These are phyloP conservation scores for Setophaga petechia DNA, from an alignment of 2,113 vertebrate genomes.

Conservation along the genomic window DNA sequence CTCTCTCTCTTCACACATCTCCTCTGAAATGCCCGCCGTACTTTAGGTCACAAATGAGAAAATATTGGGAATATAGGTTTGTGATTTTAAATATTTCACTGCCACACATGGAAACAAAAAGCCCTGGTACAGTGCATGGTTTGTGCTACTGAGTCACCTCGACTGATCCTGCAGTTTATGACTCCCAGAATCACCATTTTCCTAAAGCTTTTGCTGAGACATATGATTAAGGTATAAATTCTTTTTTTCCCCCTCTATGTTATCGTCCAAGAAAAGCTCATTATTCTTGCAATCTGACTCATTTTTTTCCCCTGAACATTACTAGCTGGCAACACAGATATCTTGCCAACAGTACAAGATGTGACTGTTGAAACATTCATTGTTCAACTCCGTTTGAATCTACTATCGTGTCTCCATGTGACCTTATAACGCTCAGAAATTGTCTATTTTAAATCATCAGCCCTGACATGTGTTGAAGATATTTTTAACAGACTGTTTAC, in stretches of 20 bases:
- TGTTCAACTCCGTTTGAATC: neutral
- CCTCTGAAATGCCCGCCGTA: rapidly evolving
- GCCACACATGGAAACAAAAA: neutral
- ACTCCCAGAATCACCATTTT: neutral
- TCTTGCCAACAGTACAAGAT: constrained; percentile 17
- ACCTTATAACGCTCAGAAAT: constrained; percentile 24
- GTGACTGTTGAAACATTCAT: constrained; percentile 8
- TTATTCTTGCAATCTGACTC: constrained; percentile 19
- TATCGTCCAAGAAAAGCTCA: neutral
- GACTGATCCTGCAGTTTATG: neutral
- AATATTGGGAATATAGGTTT: neutral
- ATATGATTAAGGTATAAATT: neutral
- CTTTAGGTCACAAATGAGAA: neutral
- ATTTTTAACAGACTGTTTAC: constrained; percentile 65
- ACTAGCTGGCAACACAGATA: constrained; percentile 9
- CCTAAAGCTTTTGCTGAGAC: neutral
- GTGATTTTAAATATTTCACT: neutral
- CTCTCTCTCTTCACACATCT: neutral
- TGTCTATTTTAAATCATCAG: constrained; percentile 21
- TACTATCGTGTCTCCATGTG: neutral
- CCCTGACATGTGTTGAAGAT: constrained; percentile 17
- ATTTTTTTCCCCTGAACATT: neutral
- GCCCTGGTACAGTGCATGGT: rapidly evolving
- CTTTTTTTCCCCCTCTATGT: neutral
- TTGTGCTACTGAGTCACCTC: rapidly evolving